Evolutionary conservation across 2,797 vertebrate species (phyloP), one percentile per base, ranked within the genome.

Genomic region (Melanotaenia parkinsoni): DNA sequence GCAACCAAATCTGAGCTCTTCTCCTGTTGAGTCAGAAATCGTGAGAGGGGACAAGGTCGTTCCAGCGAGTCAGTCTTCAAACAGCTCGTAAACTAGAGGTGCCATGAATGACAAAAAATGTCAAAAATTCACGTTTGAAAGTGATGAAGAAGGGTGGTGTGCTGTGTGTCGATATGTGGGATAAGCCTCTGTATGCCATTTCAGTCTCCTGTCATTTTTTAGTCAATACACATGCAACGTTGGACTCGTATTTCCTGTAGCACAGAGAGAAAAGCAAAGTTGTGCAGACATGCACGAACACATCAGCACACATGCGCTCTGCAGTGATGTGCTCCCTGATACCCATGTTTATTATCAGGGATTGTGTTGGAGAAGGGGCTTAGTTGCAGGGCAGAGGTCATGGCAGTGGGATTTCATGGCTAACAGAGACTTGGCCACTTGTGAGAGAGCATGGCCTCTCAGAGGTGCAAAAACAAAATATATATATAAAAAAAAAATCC

Each of bases 281-380:
- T 86, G 77, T 86, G 86, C 63, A 79, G 79, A 71, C 83, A 87
- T 57, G 76, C 79, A 61, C 35, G 33, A 43, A 70, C 67, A 59
- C 74, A 85, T 10, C 33, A 43, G 70, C 75, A 76, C 72, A 51
- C 68, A 60, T 37, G 63, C 43, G 37, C 35, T 58, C 50, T 54
- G 64, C 67, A 38, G 71, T 11, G 69, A 76, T 51, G 63, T 65
- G 69, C 81, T 64, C 77, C 70, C 83, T 72, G 86, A 90, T 86
- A 88, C 81, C 89, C 79, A 72, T 83, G 93, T 94, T 94, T 94
- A 86, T 87, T 85, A 89, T 88, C 77, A 61, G 71, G 85, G 80
- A 88, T 76, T 65, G 86, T 67, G 85, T 79, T 86, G 87, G 84
- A 79, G 77, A 76, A 79, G 82, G 79, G 88, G 91, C 88, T 95